Evolutionary conservation across 2,888 invertebrate genomes (phyloP).

Genomic region (Phyllotreta striolata): DNA sequence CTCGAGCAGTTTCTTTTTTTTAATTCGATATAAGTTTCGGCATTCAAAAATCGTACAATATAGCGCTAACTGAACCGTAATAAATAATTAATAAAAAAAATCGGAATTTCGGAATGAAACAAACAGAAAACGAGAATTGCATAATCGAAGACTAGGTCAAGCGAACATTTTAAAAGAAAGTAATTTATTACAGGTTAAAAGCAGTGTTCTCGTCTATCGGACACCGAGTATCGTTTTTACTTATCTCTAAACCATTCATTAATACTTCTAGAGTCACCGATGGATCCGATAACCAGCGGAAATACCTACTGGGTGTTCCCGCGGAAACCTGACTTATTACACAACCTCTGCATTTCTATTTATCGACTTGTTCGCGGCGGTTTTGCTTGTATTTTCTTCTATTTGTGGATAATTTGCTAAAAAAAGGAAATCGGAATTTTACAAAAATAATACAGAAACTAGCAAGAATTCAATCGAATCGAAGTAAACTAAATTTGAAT

Average conservation of each 20-base stretch:
- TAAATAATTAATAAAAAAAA: constrained; percentile 4
- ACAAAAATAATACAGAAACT: too few species aligned
- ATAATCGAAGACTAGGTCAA: constrained; percentile 33
- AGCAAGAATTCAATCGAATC: too few species aligned
- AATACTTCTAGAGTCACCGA: constrained; percentile 16
- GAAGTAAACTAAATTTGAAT: too few species aligned
- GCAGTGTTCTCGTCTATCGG: constrained; percentile 30
- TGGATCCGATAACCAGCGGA: constrained; percentile 19
- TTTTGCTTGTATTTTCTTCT: too few species aligned
- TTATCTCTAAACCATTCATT: constrained; percentile 21
- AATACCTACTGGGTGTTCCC: constrained; percentile 10
- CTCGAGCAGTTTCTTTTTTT: too few species aligned
- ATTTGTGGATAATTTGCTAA: too few species aligned
- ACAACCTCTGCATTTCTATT: neutral
- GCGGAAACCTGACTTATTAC: constrained; percentile 1
- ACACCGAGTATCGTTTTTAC: constrained; percentile 21
- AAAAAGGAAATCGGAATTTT: too few species aligned
- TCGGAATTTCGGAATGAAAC: constrained; percentile 17
- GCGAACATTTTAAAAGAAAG: constrained; percentile 34
- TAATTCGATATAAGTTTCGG: too few species aligned
- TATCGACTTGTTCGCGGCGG: constrained; percentile 7
- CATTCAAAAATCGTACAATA: too few species aligned
- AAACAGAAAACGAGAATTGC: constrained; percentile 25
- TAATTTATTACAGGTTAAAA: constrained; percentile 27
- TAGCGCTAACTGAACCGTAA: too few species aligned